phyloP scores from a whole-genome alignment of 2,797 vertebrate species.

The Taeniopygia guttata region DNA sequence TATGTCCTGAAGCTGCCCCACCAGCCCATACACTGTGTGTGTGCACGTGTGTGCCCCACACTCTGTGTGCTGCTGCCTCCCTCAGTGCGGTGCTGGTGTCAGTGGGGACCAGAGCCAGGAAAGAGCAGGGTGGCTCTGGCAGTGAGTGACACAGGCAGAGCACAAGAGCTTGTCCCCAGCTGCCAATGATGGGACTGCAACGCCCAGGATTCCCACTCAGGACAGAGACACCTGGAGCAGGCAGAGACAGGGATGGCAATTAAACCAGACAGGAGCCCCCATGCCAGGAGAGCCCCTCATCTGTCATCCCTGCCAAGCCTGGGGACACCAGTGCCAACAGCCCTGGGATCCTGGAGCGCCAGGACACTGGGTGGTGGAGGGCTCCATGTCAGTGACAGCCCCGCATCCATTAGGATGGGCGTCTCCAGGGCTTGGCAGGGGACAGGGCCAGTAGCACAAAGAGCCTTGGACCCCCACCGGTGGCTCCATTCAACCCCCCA shows the following conservation, averaged over 20 bases:
- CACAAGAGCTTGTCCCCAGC: background rate
- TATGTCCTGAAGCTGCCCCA: background rate
- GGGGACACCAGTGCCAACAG: fast-evolving
- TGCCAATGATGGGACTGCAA: fast-evolving
- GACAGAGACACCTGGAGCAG: background rate
- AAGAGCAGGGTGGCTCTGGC: background rate
- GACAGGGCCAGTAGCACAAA: background rate
- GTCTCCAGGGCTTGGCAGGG: background rate
- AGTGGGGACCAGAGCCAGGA: background rate
- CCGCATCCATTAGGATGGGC: background rate
- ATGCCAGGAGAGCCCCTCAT: background rate
- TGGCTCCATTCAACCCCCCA: background rate
- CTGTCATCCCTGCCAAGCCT: background rate
- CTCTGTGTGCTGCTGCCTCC: background rate
- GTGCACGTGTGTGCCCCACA: background rate
- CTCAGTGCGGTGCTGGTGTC: fast-evolving
- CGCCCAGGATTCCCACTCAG: background rate
- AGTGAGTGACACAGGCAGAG: background rate
- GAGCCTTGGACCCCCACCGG: fast-evolving
- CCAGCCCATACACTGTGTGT: fast-evolving
- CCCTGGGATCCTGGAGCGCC: fast-evolving
- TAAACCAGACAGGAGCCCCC: background rate
- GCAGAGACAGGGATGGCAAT: background rate
- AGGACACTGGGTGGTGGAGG: background rate
- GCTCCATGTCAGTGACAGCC: fast-evolving